Evolutionary conservation across 2,113 vertebrate genomes (phyloP).

Genomic region (Diadophis punctatus): DNA sequence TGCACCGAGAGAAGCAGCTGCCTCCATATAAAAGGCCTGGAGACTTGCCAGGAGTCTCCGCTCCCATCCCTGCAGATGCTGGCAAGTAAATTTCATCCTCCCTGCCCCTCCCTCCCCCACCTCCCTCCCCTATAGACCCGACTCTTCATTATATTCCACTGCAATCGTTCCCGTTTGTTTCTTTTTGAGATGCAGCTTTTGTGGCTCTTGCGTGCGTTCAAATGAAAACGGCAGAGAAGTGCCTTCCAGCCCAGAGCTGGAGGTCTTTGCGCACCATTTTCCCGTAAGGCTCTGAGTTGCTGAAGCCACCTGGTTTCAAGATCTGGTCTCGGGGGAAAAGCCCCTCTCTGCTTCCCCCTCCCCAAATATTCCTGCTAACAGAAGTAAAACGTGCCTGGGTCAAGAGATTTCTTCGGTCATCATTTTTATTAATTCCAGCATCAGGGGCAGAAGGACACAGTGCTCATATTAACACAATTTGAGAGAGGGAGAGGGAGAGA

Average conservation of each 20-base stretch:
- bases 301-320: not conserved
- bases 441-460: not conserved
- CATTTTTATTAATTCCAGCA: not conserved
- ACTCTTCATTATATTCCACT: not conserved
- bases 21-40: not conserved
- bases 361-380: not conserved
- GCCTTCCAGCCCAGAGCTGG: not conserved
- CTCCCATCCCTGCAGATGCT: not conserved
- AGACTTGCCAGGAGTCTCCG: not conserved
- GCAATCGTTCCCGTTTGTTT: rapidly evolving
- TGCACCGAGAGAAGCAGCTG: conserved; percentile 5
- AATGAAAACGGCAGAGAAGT: not conserved
- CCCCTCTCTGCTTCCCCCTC: not conserved
- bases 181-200: not conserved
- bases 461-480: not conserved
- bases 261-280: not conserved
- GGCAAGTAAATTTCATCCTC: not conserved
- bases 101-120: rapidly evolving
- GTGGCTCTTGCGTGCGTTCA: rapidly evolving
- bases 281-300: not conserved
- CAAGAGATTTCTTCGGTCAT: not conserved
- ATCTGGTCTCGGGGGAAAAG: not conserved
- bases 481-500: not conserved
- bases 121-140: not conserved
- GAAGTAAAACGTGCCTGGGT: not conserved